These are phyloP conservation scores for Lordiphosa mommai DNA, from an alignment of 1,140 invertebrate genomes.

Conservation along the genomic window DNA sequence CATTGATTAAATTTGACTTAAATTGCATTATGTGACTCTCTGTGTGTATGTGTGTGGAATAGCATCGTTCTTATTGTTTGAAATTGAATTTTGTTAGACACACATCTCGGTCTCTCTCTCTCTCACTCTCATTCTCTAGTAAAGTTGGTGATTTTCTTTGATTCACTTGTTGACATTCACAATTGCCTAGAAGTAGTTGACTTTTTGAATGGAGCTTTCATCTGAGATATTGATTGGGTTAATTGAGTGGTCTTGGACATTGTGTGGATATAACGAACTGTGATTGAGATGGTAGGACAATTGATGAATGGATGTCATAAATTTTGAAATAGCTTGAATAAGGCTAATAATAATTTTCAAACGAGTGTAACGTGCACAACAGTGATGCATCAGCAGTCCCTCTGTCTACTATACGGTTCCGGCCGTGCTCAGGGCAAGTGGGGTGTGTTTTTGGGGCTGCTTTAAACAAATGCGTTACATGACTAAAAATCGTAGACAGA, in stretches of 20 bases:
- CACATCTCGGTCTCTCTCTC: neutral
- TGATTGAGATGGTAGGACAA: neutral
- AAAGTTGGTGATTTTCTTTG: neutral
- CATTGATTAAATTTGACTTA: conserved; percentile 76
- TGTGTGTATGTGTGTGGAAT: conserved; percentile 17
- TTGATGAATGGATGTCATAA: too few species aligned
- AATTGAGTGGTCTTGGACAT: conserved; percentile 36
- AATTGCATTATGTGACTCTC: conserved; percentile 55
- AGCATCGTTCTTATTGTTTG: conserved; percentile 50
- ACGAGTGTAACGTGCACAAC: too few species aligned
- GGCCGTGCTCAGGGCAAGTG: too few species aligned
- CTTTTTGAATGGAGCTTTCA: conserved; percentile 22
- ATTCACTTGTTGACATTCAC: conserved; percentile 59
- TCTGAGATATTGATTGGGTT: conserved; percentile 53
- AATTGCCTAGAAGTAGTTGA: conserved; percentile 21
- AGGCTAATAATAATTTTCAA: too few species aligned
- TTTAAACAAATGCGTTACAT: too few species aligned
- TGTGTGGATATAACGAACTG: too few species aligned
- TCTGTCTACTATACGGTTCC: too few species aligned
- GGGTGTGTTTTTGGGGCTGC: too few species aligned
- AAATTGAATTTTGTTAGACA: conserved; percentile 58
- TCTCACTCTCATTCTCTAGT: neutral
- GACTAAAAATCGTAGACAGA: too few species aligned
- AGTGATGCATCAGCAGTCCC: too few species aligned
- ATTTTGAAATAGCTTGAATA: too few species aligned